Conservation (phyloP, 1,140 invertebrate species). For the Zaprionus kolodkinae region DNA sequence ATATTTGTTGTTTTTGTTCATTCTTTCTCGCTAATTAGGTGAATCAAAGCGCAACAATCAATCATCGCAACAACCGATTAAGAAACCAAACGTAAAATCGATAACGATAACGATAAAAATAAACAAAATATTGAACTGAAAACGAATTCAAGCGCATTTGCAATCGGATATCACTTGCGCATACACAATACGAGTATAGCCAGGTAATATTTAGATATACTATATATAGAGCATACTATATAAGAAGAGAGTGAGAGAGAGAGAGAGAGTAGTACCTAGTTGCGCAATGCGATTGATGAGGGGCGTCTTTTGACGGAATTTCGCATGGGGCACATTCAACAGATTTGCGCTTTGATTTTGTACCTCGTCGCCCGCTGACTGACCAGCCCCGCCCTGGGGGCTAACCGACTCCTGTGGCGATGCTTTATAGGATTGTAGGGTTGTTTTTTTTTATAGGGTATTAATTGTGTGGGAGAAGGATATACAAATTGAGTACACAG, state of each 20-base stretch:
- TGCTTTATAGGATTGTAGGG: conserved; percentile 59
- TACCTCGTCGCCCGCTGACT: conserved; percentile 44
- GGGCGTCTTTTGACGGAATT: conserved; percentile 83
- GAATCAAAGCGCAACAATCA: conserved; percentile 81
- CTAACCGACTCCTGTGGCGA: conserved; percentile 73
- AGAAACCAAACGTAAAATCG: conserved; percentile 38
- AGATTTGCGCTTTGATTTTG: conserved; percentile 67
- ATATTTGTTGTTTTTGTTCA: conserved; percentile 32
- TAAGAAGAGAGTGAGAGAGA: conserved; percentile 13
- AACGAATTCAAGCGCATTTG: conserved; percentile 65
- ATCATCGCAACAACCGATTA: conserved; percentile 59
- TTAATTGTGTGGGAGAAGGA: conserved; percentile 47
- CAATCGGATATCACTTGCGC: conserved; percentile 73
- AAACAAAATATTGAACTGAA: conserved; percentile 20
- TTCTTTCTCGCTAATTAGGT: conserved; percentile 77
- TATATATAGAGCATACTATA: conserved; percentile 39
- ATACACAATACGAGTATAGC: conserved; percentile 54
- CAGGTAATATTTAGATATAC: conserved; percentile 6
- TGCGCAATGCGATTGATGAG: conserved; percentile 83
- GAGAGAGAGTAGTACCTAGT: conserved; percentile 66
- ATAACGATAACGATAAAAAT: conserved; percentile 20
- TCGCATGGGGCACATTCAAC: conserved; percentile 67
- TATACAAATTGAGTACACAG: conserved; percentile 37
- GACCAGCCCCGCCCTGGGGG: conserved; percentile 44
- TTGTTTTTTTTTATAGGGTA: conserved; percentile 17